Evolutionary conservation across 1,140 invertebrate species (phyloP), one percentile per base, ranked within the genome.

Genomic region (Cataglyphis hispanica): DNA sequence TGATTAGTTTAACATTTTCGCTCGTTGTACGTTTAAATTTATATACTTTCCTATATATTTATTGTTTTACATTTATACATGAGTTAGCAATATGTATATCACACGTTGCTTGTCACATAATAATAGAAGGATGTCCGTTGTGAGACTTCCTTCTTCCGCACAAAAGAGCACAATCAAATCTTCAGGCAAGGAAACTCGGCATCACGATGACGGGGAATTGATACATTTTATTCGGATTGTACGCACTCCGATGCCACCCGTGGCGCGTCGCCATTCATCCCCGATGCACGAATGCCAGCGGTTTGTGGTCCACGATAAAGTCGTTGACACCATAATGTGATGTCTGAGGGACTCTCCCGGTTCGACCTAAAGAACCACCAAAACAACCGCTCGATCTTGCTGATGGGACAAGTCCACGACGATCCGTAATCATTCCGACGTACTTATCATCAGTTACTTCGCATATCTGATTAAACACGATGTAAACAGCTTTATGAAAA

Each of bases 321-420:
- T 91, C 90, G 92, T 92, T 89, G 91, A 93, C 91, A 91, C 86
- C 86, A 72, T 90, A 91, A 91, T 91, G 50, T 89, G 89, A 89
- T 87, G 84, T 89, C 46, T 61, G 61, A 37, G 58, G 56, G 69
- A 72, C 31, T 53, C 53, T 78, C 43, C 34, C 40, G 25, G 58
- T 19, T 72, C 56, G 25, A 27, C 34, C 69, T 77, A 77, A 75
- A 81, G 53, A 86, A 10, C 78, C 75, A 27, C 63, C 58, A 80
- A 89, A 84, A 84, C 87, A 60, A 69, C 61, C 88, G 87, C 64
- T 90, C 88, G 85, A 90, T 90, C 88, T 87, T 85, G 43, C 66
- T 78, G 67, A 64, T 84, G 84, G 50, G 78, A 81, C 78, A 81
- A 81, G 34, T 80, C 1, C 64, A 25, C 16, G 34, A 27, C 34